These are phyloP conservation scores for Caloenas nicobarica DNA, from an alignment of 2,113 vertebrate genomes.

Conservation along the genomic window DNA sequence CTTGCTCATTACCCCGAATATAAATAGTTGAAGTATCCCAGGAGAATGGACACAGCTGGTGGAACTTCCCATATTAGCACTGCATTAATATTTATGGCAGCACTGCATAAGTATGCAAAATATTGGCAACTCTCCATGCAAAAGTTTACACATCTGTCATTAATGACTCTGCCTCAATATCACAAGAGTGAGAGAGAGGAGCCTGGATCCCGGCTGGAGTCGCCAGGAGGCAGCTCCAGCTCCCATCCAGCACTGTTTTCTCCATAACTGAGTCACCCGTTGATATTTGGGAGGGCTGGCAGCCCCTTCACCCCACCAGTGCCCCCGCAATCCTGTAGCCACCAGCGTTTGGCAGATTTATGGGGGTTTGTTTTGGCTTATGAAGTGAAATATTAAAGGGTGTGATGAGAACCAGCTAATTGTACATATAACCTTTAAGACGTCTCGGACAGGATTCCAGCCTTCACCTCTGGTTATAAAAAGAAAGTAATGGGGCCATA, in stretches of 20 bases:
- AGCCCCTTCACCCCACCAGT: fast-evolving
- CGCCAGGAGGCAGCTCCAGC: fast-evolving
- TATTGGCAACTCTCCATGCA: slow-evolving; percentile 63
- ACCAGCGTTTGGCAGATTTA: not conserved
- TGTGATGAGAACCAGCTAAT: slow-evolving; percentile 49
- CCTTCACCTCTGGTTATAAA: slow-evolving; percentile 71
- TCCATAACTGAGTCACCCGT: fast-evolving
- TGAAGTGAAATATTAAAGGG: slow-evolving; percentile 50
- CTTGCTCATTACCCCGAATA: slow-evolving; percentile 71
- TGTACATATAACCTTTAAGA: slow-evolving; percentile 70
- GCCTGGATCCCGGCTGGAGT: not conserved
- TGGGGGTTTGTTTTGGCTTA: not conserved
- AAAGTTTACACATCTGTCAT: slow-evolving; percentile 72
- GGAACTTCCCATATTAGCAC: slow-evolving; percentile 70
- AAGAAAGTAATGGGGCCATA: slow-evolving; percentile 73
- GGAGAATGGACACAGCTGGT: slow-evolving; percentile 71
- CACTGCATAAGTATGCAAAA: slow-evolving; percentile 59
- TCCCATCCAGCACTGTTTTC: not conserved
- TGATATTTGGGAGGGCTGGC: not conserved
- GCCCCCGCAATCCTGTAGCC: fast-evolving
- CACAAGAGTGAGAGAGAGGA: not conserved
- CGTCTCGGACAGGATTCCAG: slow-evolving; percentile 63
- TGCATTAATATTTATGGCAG: slow-evolving; percentile 72
- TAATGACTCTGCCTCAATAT: slow-evolving; percentile 33
- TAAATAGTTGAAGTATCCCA: slow-evolving; percentile 71